Evolutionary conservation across 2,888 invertebrate genomes (phyloP).

Genomic region (Rotaria socialis): DNA sequence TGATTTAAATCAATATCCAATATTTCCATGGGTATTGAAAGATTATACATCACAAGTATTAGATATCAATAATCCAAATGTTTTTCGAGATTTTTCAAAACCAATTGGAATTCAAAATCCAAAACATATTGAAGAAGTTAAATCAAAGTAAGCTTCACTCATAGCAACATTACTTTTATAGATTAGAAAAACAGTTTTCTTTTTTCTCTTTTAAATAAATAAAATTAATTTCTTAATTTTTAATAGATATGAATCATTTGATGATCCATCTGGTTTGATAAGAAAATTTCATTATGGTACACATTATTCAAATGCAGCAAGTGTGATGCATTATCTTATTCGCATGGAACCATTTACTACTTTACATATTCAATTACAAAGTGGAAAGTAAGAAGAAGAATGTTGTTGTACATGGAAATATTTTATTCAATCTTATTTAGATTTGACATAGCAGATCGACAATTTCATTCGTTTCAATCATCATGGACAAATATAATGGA

Average conservation of each 20-base stretch:
- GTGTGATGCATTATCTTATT: constrained; percentile 62
- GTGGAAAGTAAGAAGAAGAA: constrained; percentile 53
- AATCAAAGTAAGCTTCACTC: constrained; percentile 63
- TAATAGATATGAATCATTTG: constrained; percentile 57
- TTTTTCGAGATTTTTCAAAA: constrained; percentile 60
- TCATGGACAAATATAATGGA: constrained; percentile 60
- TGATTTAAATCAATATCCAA: constrained; percentile 62
- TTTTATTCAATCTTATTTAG: constrained; percentile 49
- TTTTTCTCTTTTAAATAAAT: no score
- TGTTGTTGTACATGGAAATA: constrained; percentile 35
- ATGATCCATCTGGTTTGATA: constrained; percentile 59
- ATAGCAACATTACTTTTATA: not conserved
- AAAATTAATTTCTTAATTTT: no score
- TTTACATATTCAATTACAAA: constrained; percentile 63
- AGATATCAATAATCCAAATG: constrained; percentile 57
- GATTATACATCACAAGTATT: constrained; percentile 59
- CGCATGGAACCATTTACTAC: constrained; percentile 62
- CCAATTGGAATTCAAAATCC: constrained; percentile 61
- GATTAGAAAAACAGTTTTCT: no score
- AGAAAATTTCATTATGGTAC: constrained; percentile 63
- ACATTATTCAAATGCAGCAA: constrained; percentile 62
- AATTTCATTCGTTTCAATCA: constrained; percentile 61
- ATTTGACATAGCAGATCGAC: constrained; percentile 62
- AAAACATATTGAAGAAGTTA: constrained; percentile 65
- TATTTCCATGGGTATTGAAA: constrained; percentile 61